Base-by-base conservation (phyloP, 2,888 invertebrate species). In the Pollenia labialis region DNA sequence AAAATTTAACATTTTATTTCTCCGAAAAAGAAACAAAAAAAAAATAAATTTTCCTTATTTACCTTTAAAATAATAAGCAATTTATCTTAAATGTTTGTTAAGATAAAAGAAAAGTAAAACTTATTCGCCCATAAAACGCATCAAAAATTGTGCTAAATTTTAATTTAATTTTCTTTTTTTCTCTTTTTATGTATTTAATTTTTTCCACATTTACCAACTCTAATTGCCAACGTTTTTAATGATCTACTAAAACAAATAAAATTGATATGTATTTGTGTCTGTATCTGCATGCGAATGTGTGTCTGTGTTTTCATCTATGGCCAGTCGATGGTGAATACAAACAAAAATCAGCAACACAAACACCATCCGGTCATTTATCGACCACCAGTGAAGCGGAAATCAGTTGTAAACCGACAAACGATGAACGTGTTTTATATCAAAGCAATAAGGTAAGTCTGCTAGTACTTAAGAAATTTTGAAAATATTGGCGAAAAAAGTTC, bases 271-370 rank as follows among this genome's bases (percentile, higher is more conserved):
- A 3, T 68, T 60, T 54, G n/a, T 23, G 1, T 68, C 16, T 77
- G 40, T 14, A 4, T 71, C 42, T 2, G 4, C 54, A 42, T 64
- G 11, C 74, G 12, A 54, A 60, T 50, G 16, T 56, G 18, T 48
- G 16, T 48, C 2, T 68, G 48, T 40, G 18, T 52, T 62, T 54
- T 23, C n/a, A 9, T 72, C 32, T 40, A 8, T 40, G 40, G 54
- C 64, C 87, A 93, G 92, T 92, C 88, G 96, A 96, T 94, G 96
- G 96, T 89, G 96, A 96, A 94, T 96, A 96, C 93, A 96, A 96
- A 94, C 94, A 96, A 91, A 95, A 95, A 91, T 95, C 96, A 91
- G 95, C 95, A 90, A 95, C 95, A 89, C 95, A 95, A 92, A 96
- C 96, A 89, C 96, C 96, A 85, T 94, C 95, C 89, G 94, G 94